Percentiles rank a stretch among this genome's conserved stretches.
phyloP scores from a whole-genome alignment of 1,140 invertebrate species.

The Drosophila teissieri region DNA sequence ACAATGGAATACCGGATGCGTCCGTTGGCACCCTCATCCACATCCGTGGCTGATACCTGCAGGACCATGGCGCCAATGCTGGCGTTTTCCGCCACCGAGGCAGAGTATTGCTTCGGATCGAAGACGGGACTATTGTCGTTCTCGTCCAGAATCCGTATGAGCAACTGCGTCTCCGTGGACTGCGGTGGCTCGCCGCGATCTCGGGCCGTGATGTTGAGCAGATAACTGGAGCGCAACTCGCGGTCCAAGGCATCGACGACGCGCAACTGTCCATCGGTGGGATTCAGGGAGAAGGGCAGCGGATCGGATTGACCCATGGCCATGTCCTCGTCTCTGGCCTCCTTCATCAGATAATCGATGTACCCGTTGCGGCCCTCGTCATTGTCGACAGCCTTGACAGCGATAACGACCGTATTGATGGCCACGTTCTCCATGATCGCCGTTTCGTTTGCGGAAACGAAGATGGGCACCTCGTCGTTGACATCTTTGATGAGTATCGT shows the following conservation, averaged over 20 bases:
- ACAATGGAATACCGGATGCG: slow-evolving; percentile 94
- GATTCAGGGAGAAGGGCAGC: slow-evolving; percentile 92
- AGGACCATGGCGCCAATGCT: slow-evolving; percentile 95
- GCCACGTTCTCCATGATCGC: slow-evolving; percentile 93
- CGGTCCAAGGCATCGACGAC: slow-evolving; percentile 93
- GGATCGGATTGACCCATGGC: slow-evolving; percentile 45
- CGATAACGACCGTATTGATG: slow-evolving; percentile 95
- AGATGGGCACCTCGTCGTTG: slow-evolving; percentile 97
- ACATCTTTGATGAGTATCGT: slow-evolving; percentile 95
- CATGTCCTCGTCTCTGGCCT: slow-evolving; percentile 49
- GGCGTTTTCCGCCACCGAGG: slow-evolving; percentile 96
- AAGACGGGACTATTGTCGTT: slow-evolving; percentile 98
- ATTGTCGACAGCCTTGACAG: slow-evolving; percentile 94
- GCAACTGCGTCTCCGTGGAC: slow-evolving; percentile 89
- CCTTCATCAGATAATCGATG: slow-evolving; percentile 93
- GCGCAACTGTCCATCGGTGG: slow-evolving; percentile 93
- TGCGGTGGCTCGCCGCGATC: slow-evolving; percentile 95
- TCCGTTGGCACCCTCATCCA: slow-evolving; percentile 95
- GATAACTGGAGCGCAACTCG: slow-evolving; percentile 93
- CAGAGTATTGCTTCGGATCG: slow-evolving; percentile 93
- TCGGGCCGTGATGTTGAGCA: slow-evolving; percentile 91
- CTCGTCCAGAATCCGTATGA: slow-evolving; percentile 93
- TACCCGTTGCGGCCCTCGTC: slow-evolving; percentile 97
- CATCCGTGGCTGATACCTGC: slow-evolving; percentile 95
- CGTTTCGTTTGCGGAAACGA: slow-evolving; percentile 92